phyloP scores from a whole-genome alignment of 2,797 vertebrate genomes.

The Somateria mollissima region DNA sequence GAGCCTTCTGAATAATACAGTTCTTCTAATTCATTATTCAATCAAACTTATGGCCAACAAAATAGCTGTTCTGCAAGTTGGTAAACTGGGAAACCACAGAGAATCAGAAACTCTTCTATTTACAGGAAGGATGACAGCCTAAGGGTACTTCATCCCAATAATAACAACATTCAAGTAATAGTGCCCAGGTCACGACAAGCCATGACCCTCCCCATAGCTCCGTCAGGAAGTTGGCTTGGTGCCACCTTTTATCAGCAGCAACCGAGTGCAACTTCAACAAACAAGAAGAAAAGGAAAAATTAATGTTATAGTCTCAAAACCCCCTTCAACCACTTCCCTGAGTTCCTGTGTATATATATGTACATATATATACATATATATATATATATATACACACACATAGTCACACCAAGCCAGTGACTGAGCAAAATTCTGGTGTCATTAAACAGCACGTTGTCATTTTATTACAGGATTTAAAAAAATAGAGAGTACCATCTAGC shows the following conservation, averaged over 20 bases:
- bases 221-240: conserved; percentile 85
- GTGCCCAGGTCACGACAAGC: conserved; percentile 86
- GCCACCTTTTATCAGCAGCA: conserved; percentile 81
- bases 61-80: conserved; percentile 66
- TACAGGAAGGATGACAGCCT: conserved; percentile 83
- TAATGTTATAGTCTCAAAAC: conserved; percentile 56
- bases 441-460: background rate
- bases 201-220: conserved; percentile 81
- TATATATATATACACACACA: rapidly evolving
- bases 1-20: background rate
- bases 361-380: rapidly evolving
- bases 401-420: background rate
- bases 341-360: background rate
- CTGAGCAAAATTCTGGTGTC: background rate
- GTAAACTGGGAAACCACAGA: conserved; percentile 68
- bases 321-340: background rate
- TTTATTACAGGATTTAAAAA: background rate
- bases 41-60: conserved; percentile 32
- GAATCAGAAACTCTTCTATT: conserved; percentile 61
- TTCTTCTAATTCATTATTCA: conserved; percentile 44
- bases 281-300: conserved; percentile 50
- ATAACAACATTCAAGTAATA: conserved; percentile 93
- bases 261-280: conserved; percentile 63
- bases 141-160: conserved; percentile 86
- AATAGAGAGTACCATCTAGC: background rate